A percentile compares a stretch with the other conserved stretches of the same genome.
phyloP scores from a whole-genome alignment of 2,113 vertebrate species.

The Dendrocopos noguchii region DNA sequence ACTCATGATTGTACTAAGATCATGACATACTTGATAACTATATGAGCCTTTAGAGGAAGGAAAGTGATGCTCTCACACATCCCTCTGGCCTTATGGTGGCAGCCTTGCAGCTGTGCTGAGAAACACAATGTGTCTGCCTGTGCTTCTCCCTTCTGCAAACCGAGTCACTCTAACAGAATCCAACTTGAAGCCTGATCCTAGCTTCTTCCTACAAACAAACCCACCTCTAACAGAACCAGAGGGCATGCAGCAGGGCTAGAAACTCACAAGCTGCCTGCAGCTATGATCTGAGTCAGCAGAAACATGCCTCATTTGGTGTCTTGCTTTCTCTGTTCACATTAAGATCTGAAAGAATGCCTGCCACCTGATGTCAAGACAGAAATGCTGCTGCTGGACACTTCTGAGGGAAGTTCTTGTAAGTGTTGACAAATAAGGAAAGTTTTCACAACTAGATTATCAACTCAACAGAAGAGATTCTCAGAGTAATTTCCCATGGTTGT shows the following conservation, averaged over 20 bases:
- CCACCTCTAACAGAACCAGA: background rate
- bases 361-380: background rate
- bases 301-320: background rate
- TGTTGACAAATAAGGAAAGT: background rate
- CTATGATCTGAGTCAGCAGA: background rate
- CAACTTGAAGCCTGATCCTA: background rate
- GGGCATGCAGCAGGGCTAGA: background rate
- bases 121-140: background rate
- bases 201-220: background rate
- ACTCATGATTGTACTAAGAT: background rate
- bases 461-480: background rate
- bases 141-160: background rate
- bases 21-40: background rate
- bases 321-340: background rate
- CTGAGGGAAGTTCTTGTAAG: background rate
- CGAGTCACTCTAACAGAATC: background rate
- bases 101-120: conserved; percentile 44
- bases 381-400: background rate
- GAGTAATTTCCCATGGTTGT: background rate
- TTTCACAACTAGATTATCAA: background rate
- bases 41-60: background rate
- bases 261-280: background rate
- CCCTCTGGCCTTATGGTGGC: conserved; percentile 63
- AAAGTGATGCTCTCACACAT: background rate
- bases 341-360: background rate